These are phyloP conservation scores for Steinernema scapterisci DNA, from an alignment of 2,888 invertebrate species.

Conservation along the genomic window DNA sequence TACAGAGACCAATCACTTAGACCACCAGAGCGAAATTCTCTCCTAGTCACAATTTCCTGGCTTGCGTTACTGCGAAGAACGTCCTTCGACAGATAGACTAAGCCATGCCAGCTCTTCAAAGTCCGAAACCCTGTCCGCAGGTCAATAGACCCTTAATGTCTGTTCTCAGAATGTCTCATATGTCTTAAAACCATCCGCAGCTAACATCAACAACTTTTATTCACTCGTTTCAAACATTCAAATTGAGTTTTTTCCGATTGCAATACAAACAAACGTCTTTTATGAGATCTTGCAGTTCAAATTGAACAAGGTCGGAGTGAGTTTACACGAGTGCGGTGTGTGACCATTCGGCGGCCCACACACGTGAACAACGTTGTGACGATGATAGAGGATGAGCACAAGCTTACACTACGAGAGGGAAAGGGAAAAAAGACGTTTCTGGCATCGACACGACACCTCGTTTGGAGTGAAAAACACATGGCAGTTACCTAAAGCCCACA, in stretches of 20 bases:
- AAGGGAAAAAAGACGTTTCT: background rate
- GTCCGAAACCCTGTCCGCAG: too few relatives aligned
- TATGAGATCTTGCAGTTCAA: conserved; percentile 31
- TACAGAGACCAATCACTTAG: too few relatives aligned
- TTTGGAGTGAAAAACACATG: conserved; percentile 17
- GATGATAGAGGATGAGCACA: background rate
- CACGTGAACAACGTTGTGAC: background rate
- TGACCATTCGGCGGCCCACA: conserved; percentile 1
- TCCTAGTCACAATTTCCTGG: too few relatives aligned
- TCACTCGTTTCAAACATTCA: conserved; percentile 20
- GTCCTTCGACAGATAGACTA: too few relatives aligned
- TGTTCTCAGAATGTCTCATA: too few relatives aligned
- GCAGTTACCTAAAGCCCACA: conserved; percentile 31
- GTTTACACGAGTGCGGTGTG: background rate
- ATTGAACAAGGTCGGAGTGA: conserved; percentile 27
- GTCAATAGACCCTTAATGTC: too few relatives aligned
- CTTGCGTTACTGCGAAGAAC: too few relatives aligned
- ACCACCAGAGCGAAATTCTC: too few relatives aligned
- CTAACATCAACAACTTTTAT: conserved; percentile 13
- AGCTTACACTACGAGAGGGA: background rate
- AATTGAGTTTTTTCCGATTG: background rate
- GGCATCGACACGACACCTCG: conserved; percentile 24
- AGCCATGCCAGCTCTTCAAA: too few relatives aligned
- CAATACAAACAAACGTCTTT: conserved; percentile 29
- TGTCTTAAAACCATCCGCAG: too few relatives aligned